A percentile compares a stretch with the other conserved stretches of the same genome.
These are phyloP conservation scores for Falco peregrinus DNA, from an alignment of 2,797 vertebrate genomes.

Conservation along the genomic window DNA sequence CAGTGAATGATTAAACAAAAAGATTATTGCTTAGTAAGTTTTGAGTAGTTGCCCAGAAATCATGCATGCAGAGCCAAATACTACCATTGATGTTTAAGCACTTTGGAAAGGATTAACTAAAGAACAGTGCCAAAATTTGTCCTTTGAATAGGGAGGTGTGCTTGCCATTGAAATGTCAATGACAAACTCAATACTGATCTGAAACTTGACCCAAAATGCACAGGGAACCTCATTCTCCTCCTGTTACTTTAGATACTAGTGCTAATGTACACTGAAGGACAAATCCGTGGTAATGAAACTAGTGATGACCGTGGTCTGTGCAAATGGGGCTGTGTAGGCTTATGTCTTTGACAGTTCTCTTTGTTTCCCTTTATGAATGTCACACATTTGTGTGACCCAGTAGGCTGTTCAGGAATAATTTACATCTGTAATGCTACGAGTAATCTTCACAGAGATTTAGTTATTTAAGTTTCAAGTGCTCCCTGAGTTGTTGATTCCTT, in stretches of 20 bases:
- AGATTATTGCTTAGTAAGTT: conserved; percentile 50
- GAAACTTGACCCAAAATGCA: background rate
- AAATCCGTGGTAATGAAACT: background rate
- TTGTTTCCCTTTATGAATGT: background rate
- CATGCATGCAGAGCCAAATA: conserved; percentile 51
- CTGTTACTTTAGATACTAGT: background rate
- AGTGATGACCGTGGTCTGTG: rapidly evolving
- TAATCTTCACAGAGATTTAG: background rate
- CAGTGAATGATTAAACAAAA: conserved; percentile 63
- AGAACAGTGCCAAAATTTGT: background rate
- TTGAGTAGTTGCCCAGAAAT: conserved; percentile 65
- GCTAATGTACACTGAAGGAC: background rate
- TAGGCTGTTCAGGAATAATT: background rate
- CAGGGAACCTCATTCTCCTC: background rate
- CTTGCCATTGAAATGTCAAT: background rate
- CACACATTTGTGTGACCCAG: background rate
- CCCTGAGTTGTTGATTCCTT: background rate
- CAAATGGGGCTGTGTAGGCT: background rate
- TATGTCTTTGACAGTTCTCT: background rate
- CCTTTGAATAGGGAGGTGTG: background rate
- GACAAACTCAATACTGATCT: background rate
- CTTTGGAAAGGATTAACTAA: conserved; percentile 34
- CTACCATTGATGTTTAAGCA: background rate
- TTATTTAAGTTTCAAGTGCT: background rate
- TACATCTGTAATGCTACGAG: background rate